These are phyloP conservation scores for Muschampia plurimacula DNA, from an alignment of 2,888 invertebrate species.

Conservation along the genomic window DNA sequence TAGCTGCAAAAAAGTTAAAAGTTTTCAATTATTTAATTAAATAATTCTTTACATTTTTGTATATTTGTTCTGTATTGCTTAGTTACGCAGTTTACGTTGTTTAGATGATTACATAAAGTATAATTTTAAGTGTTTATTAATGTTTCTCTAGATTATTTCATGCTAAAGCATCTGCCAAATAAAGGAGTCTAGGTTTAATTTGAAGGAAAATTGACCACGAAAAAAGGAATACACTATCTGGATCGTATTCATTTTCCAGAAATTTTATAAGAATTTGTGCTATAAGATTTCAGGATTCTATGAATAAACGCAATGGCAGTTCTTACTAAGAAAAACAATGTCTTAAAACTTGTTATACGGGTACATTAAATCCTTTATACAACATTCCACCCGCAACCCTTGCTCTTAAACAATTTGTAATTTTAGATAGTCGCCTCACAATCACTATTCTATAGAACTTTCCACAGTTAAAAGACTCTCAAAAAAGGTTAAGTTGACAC, in stretches of 20 bases:
- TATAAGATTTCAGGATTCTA: slow-evolving; percentile 14
- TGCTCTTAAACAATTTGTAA: slow-evolving; percentile 32
- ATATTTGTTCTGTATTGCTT: no score
- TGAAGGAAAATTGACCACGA: no score
- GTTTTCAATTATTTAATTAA: no score
- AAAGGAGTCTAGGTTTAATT: no score
- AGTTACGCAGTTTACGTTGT: no score
- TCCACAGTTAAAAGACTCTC: slow-evolving; percentile 10
- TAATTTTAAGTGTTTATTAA: no score
- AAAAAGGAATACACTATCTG: neutral
- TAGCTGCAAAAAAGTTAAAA: no score
- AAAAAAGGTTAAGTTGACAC: slow-evolving; percentile 33
- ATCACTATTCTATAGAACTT: slow-evolving; percentile 24
- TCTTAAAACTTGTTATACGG: slow-evolving; percentile 29
- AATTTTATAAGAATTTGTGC: slow-evolving; percentile 16
- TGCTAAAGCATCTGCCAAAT: no score
- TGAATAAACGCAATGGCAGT: slow-evolving; percentile 5
- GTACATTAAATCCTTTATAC: slow-evolving; percentile 33
- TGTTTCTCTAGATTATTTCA: no score
- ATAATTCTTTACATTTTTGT: no score
- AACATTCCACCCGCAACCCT: slow-evolving; percentile 30
- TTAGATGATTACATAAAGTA: no score
- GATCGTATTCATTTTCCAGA: neutral
- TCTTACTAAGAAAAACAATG: slow-evolving; percentile 17
- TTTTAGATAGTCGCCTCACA: slow-evolving; percentile 32